These are phyloP conservation scores for Salpingus planirostris DNA, from an alignment of 2,888 invertebrate species.

Conservation along the genomic window DNA sequence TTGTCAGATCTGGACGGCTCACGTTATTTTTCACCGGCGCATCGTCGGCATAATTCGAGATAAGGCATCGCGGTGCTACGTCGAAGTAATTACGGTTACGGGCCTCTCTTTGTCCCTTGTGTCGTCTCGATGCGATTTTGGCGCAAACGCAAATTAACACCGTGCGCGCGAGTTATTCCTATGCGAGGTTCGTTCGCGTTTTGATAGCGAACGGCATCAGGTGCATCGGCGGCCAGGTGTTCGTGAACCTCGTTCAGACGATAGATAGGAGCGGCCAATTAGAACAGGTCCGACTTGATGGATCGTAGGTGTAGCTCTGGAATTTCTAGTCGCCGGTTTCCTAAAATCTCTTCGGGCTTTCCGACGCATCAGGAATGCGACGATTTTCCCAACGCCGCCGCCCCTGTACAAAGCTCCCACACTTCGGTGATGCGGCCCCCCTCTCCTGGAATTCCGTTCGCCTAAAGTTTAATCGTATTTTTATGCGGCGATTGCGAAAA, in stretches of 20 bases:
- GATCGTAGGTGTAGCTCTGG: constrained; percentile 18
- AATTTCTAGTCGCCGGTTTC: too few species aligned
- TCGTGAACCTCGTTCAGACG: constrained; percentile 11
- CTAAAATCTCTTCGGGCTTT: too few species aligned
- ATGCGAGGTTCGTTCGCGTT: too few species aligned
- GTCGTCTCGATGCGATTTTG: too few species aligned
- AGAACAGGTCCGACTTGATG: constrained; percentile 18
- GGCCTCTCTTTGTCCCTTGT: constrained; percentile 4
- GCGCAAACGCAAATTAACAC: constrained; percentile 22
- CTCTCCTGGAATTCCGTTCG: too few species aligned
- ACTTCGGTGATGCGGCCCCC: too few species aligned
- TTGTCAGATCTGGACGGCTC: constrained; percentile 12
- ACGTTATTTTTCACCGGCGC: constrained; percentile 9
- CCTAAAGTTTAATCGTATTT: too few species aligned
- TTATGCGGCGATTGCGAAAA: too few species aligned
- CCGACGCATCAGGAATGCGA: too few species aligned
- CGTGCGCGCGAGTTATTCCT: too few species aligned
- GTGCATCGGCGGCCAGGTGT: constrained; percentile 21
- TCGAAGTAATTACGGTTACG: constrained; percentile 9
- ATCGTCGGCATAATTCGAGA: constrained; percentile 3
- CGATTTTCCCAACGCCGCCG: too few species aligned
- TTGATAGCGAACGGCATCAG: constrained; percentile 20
- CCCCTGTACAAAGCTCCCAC: too few species aligned
- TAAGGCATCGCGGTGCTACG: constrained; percentile 7
- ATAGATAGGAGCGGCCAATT: constrained; percentile 21